Evolutionary conservation across 1,140 invertebrate species (phyloP), one percentile per base, ranked within the genome.

Genomic region (Nilaparvata lugens): DNA sequence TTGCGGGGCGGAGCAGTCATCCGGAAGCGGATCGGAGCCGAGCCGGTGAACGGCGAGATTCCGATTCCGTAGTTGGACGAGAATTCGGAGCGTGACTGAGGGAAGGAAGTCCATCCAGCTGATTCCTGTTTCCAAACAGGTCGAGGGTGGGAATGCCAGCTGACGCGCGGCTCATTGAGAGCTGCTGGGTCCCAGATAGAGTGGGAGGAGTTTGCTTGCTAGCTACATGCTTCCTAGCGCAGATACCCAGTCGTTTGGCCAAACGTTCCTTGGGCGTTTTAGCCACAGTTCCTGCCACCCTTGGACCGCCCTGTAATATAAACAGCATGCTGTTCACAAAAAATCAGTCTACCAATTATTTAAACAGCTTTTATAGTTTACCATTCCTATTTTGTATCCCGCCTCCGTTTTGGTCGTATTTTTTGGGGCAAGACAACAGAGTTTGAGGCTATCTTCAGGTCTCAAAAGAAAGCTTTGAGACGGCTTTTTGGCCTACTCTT

Each of bases 61-160:
- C 52, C 52, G 58, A 45, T 52, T 45, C 21, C 58, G 38, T 48
- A 48, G 21, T 48, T 48, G 21, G 45, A 48, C 1, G 45, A 19
- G 21, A 48, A 48, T 16, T 23, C 45, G 16, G 45, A 18, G 1
- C 45, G 16, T 1, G 16, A 19, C 11, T 18, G 21, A 2, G 45
- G 21, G 21, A 48, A 48, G 13, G 58, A 52, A 35, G 83, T 66
- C 83, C 83, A 56, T 84, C 82, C n/a, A 88, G 70, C 56, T 82
- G 76, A 69, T 60, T 51, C 2, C 52, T 21, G 13, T 52, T 35
- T 2, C 85, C 76, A 66, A 87, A 81, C 13, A 87, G 66, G 69
- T 76, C 74, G 40, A 85, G 65, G 35, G 69, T 67, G 42, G 72
- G 70, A 6, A 70, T 64, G 4, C 70, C 72, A 58, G 60, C 67